Conservation (phyloP, 2,888 invertebrate genomes). For the Mayetiola destructor region DNA sequence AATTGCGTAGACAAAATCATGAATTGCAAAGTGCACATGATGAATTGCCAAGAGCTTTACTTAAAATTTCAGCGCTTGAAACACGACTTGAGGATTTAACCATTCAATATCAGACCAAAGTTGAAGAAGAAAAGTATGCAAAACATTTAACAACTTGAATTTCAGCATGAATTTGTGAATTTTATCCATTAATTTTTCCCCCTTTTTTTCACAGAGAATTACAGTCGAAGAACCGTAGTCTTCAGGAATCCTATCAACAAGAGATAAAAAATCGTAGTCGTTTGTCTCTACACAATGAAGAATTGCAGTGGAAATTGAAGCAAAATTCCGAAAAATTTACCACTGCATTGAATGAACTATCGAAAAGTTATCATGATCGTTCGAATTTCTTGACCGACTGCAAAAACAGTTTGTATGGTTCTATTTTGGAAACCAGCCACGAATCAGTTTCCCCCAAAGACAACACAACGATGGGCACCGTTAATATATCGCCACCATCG, state of each 20-base stretch:
- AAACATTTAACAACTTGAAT: not conserved
- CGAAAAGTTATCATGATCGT: conserved; percentile 22
- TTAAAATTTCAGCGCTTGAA: conserved; percentile 59
- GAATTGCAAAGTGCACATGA: conserved; percentile 60
- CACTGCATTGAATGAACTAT: conserved; percentile 31
- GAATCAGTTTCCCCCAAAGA: not conserved
- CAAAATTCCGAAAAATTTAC: conserved; percentile 59
- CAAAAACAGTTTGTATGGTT: conserved; percentile 4
- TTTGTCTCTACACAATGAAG: conserved; percentile 70
- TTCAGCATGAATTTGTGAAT: not conserved
- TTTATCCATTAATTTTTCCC: conserved; percentile 13
- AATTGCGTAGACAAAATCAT: conserved; percentile 54
- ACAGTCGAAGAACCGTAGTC: conserved; percentile 52
- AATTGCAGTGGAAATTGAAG: conserved; percentile 71
- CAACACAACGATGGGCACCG: conserved; percentile 23
- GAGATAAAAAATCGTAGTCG: conserved; percentile 66
- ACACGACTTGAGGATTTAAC: conserved; percentile 78
- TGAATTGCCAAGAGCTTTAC: conserved; percentile 53
- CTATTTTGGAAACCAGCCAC: not conserved
- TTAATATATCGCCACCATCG: conserved; percentile 43
- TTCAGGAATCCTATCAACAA: conserved; percentile 57
- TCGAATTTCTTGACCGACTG: conserved; percentile 15
- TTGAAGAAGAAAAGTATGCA: conserved; percentile 55
- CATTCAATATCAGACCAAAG: conserved; percentile 53
- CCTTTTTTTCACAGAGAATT: conserved; percentile 39